Percentiles rank a stretch among this genome's conserved stretches.
Conservation (phyloP, 2,113 vertebrate genomes). For the Aspidoscelis tigris region DNA sequence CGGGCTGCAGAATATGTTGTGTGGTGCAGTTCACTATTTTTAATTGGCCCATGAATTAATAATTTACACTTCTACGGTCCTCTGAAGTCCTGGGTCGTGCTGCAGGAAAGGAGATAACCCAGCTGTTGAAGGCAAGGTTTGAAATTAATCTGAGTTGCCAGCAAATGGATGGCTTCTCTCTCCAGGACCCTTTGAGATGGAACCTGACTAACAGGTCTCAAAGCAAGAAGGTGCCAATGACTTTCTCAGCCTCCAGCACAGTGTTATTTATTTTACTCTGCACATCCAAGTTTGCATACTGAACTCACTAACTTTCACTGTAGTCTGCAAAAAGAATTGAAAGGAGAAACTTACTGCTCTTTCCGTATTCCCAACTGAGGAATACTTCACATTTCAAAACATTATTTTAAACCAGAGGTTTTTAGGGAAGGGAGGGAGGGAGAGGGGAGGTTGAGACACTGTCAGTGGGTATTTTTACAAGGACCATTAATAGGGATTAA, state of each 20-base stretch:
- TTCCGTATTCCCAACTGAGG: background rate
- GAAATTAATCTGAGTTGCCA: slow-evolving; percentile 20
- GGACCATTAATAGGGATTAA: no score
- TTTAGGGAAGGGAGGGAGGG: background rate
- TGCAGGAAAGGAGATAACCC: background rate
- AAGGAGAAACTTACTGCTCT: background rate
- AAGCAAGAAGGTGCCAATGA: background rate
- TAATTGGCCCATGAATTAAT: background rate
- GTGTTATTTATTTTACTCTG: background rate
- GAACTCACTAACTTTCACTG: background rate
- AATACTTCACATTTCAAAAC: fast-evolving
- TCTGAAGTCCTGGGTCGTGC: background rate
- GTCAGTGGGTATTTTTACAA: no score
- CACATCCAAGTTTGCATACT: background rate
- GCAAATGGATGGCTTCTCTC: background rate
- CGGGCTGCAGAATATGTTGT: background rate
- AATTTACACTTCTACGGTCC: background rate
- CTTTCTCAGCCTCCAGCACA: background rate
- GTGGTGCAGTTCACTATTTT: background rate
- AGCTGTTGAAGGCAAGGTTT: slow-evolving; percentile 2
- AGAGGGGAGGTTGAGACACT: no score
- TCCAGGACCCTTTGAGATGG: background rate
- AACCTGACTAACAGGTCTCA: slow-evolving; percentile 23
- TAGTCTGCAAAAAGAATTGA: background rate
- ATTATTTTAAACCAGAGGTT: slow-evolving; percentile 5